Conservation (phyloP, 2,888 invertebrate species). For the Osmoderma eremita region DNA sequence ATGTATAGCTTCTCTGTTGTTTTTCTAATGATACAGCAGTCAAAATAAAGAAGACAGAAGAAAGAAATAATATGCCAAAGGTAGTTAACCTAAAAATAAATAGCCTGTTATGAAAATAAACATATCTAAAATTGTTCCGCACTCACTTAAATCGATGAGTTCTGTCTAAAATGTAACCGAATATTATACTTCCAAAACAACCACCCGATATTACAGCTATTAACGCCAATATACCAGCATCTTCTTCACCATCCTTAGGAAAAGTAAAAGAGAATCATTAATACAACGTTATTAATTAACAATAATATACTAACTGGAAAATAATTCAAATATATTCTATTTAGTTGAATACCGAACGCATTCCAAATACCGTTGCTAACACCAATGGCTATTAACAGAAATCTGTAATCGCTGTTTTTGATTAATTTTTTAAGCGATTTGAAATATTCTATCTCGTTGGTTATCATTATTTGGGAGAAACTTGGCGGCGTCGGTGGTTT, state of each 20-base stretch:
- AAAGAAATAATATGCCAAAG: conserved; percentile 35
- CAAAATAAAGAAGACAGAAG: conserved; percentile 32
- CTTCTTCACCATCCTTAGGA: conserved; percentile 72
- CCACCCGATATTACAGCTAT: conserved; percentile 85
- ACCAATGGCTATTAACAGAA: conserved; percentile 63
- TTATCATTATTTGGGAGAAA: conserved; percentile 66
- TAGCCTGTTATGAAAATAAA: background rate
- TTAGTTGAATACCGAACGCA: conserved; percentile 70
- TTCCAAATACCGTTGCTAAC: conserved; percentile 69
- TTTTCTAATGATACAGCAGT: conserved; percentile 30
- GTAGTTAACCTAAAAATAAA: conserved; percentile 37
- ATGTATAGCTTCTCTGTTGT: conserved; percentile 44
- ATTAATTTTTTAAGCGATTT: conserved; percentile 49
- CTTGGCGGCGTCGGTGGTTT: conserved; percentile 84
- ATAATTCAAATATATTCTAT: conserved; percentile 67
- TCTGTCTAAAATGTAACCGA: conserved; percentile 89
- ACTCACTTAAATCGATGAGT: conserved; percentile 90
- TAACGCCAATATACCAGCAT: conserved; percentile 89
- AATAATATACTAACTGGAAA: conserved; percentile 64
- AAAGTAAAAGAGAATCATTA: conserved; percentile 15
- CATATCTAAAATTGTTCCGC: no score
- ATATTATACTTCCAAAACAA: conserved; percentile 88
- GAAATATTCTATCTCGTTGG: conserved; percentile 19
- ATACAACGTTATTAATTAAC: conserved; percentile 30
- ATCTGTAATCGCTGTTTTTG: conserved; percentile 53